Evolutionary conservation across 2,113 vertebrate species (phyloP), one percentile per base, ranked within the genome.

Genomic region (Charina bottae): DNA sequence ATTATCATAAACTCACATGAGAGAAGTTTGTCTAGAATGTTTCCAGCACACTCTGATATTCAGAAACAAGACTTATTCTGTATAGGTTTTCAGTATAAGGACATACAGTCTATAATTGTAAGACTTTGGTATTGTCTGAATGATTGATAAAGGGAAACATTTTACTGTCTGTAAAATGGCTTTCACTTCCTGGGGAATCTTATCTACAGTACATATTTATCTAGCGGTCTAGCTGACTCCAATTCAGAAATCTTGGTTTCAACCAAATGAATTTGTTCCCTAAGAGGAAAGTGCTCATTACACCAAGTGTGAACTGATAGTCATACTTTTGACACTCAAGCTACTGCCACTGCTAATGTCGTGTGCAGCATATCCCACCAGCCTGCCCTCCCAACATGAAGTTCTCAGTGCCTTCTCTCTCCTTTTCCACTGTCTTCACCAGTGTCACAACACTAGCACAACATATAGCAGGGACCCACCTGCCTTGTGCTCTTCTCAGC

Each of bases 1-100:
- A 88, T 55, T 86, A 68, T 94, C 94, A 95, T 96, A 91, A 95
- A 5, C 87, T 85, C 94, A 92, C 94, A 94, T 93, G 93, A 95
- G 93, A 96, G 95, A 96, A 96, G 93, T 86, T 96, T 92, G 54
- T 10, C 37, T 56, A 85, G 62, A 58, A 10, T 59, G 58, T 46
- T 55, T 78, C 58, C 37, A 87, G 46, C 46, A 3, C 3, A 23
- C 21, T 49, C 21, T 49, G 33, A 2, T 60, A 53, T 33, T 59
- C 86, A 59, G 56, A 87, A 37, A 37, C 24, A 58, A 58, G n/a
- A 19, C 55, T 23, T 37, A 58, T 15, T 60, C 8, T 24, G 21
- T 26, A 42, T 87, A 59, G 12, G 10, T 24, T 37, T 42, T 59
- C 19, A 56, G 15, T 58, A 21, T 56, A 19, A 56, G 46, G 2